Percentiles rank a stretch among this genome's conserved stretches.
Conservation (phyloP, 2,797 vertebrate genomes). For the Echiichthys vipera region DNA sequence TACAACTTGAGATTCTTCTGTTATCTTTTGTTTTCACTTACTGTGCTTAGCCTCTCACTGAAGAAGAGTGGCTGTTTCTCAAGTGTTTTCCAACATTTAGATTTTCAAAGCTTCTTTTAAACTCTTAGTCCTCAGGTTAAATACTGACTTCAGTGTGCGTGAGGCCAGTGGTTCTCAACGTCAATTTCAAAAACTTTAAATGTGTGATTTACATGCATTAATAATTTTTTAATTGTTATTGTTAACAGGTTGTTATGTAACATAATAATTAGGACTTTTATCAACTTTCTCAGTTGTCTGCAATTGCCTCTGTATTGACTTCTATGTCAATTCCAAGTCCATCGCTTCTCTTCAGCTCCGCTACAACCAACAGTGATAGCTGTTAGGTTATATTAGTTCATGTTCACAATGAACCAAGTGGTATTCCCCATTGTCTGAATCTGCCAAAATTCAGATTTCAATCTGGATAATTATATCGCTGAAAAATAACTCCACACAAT, state of each 20-base stretch:
- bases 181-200: too few relatives aligned
- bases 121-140: not conserved
- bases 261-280: too few relatives aligned
- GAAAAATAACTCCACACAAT: not conserved
- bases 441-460: not conserved
- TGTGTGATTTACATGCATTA: not conserved
- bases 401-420: not conserved
- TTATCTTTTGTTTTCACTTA: not conserved
- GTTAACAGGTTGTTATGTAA: too few relatives aligned
- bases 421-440: too few relatives aligned
- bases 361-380: too few relatives aligned
- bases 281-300: too few relatives aligned
- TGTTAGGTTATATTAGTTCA: too few relatives aligned
- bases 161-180: not conserved
- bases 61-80: too few relatives aligned
- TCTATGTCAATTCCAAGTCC: too few relatives aligned
- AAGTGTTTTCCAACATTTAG: not conserved
- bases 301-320: too few relatives aligned
- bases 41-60: not conserved
- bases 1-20: not conserved
- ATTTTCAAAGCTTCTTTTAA: not conserved
- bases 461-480: not conserved
- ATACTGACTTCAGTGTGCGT: not conserved
- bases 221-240: too few relatives aligned
- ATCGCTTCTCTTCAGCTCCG: too few relatives aligned